These are phyloP conservation scores for Calephelis perditalis DNA, from an alignment of 2,888 invertebrate species.

Conservation along the genomic window DNA sequence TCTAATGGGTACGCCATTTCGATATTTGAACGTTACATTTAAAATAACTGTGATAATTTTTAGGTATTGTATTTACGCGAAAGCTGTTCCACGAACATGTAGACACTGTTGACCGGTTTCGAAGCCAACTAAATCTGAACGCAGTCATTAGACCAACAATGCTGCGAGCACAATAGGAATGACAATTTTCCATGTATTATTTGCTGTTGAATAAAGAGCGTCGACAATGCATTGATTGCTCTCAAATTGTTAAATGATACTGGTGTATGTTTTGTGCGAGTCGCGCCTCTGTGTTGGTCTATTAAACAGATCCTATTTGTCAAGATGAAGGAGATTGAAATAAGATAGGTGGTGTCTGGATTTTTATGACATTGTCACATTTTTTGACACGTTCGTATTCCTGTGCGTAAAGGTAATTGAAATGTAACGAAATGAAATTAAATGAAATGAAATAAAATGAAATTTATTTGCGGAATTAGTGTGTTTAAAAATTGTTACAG, in stretches of 20 bases:
- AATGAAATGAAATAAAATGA: too few relatives aligned
- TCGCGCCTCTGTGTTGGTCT: slow-evolving; percentile 59
- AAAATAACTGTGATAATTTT: not conserved
- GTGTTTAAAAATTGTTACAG: too few relatives aligned
- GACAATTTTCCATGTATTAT: slow-evolving; percentile 77
- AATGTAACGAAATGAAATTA: too few relatives aligned
- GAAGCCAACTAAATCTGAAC: slow-evolving; percentile 60
- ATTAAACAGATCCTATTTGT: slow-evolving; percentile 45
- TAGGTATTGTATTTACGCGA: slow-evolving; percentile 24
- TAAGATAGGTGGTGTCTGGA: too few relatives aligned
- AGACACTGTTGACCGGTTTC: slow-evolving; percentile 60
- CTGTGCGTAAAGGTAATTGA: too few relatives aligned
- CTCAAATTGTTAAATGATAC: slow-evolving; percentile 78
- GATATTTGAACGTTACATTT: too few relatives aligned
- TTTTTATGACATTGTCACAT: too few relatives aligned
- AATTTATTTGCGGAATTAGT: too few relatives aligned
- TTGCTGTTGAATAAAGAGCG: slow-evolving; percentile 75
- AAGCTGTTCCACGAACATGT: slow-evolving; percentile 45
- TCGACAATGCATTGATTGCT: slow-evolving; percentile 77
- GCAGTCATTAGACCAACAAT: slow-evolving; percentile 74
- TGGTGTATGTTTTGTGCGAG: slow-evolving; percentile 68
- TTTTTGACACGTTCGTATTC: too few relatives aligned
- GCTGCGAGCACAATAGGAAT: slow-evolving; percentile 63
- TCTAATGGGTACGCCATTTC: slow-evolving; percentile 59
- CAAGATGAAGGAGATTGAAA: not conserved